Evolutionary conservation across 2,797 vertebrate genomes (phyloP), one percentile per base, ranked within the genome.

Genomic region (Synanceia verrucosa): DNA sequence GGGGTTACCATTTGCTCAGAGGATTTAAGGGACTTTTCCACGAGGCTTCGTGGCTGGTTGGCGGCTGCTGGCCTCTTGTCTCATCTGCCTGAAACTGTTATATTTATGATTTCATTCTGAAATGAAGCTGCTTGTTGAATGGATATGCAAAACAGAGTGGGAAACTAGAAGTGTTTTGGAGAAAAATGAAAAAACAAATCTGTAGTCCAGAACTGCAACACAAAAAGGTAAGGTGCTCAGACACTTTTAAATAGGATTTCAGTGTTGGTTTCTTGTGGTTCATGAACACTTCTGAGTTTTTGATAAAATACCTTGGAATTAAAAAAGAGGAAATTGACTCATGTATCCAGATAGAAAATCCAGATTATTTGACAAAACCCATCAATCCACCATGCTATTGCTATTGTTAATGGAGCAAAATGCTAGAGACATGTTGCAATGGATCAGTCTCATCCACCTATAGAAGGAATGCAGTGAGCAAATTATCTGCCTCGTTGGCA

Each of bases 1-100:
- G 61, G 41, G 59, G 23, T 75, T 73, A 10, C 31, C 14, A 7
- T 52, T 74, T 2, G 2, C 16, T 66, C 3, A 9, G 8, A 66
- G 88, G 73, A 88, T 86, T 89, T 36, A 78, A 78, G 92, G 89
- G 89, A 86, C 89, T 93, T 94, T 93, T 93, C 84, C 73, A 59
- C 23, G 3, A 12, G 34, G 34, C 50, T 51, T 52, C 19, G 64
- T 72, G 55, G 28, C 31, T 13, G 24, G 16, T 33, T 59, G 8
- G 64, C 57, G 50, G 47, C 64, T 43, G 59, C 65, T 28, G 58
- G 66, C 39, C 76, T 79, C 65, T 33, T 29, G 70, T 61, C 73
- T 69, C 11, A 39, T 70, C 21, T 23, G 39, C 41, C 39, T 60
- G 36, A 73, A 61, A 62, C n/a, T 26, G 0, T 65, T 26, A 34